Evolutionary conservation across 2,888 invertebrate genomes (phyloP), one percentile per base, ranked within the genome.

Genomic region (Clusia tigrina): DNA sequence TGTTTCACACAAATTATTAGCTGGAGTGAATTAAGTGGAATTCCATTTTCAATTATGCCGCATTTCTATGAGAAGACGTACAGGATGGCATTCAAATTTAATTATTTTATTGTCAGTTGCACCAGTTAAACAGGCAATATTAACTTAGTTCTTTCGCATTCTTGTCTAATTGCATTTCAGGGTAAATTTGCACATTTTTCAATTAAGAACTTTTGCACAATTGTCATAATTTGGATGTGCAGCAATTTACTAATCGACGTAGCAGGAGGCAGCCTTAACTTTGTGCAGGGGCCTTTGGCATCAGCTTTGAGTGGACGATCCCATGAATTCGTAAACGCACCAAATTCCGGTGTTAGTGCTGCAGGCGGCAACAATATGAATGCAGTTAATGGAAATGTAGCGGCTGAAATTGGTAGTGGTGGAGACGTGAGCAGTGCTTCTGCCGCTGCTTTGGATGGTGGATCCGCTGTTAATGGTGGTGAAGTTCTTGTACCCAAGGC

Each of bases 401-500:
- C 24, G 37, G 54, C 25, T 12, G 37, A 51, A 5, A 64, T 26
- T 5, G 52, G 63, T n/a, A 63, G 67, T 5, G 58, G 64, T 22
- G 68, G 58, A 9, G 66, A 25, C 3, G 66, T 65, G 2, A 32
- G 62, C 37, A 60, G 69, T 3, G 72, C 68, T 18, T 72, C 48
- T 20, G 54, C 48, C 20, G 48, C 58, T 25, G 61, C 59, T 23
- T 42, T 54, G 46, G 26, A 42, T 22, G 58, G 48, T 22, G 62
- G 64, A 22, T 37, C 51, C 53, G 60, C 54, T 20, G 61, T 62
- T 17, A 69, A 64, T 51, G 72, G 71, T 37, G 76, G 80, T 1
- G 83, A 83, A 69, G 77, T 83, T 5, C 73, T 82, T 64, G 80
- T 75, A 0, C 78, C 82, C 2, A 81, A 81, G 69, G 75, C 82